Percentiles rank a stretch among this genome's conserved stretches.
These are phyloP conservation scores for Dicycla oo DNA, from an alignment of 2,888 invertebrate species.

Conservation along the genomic window DNA sequence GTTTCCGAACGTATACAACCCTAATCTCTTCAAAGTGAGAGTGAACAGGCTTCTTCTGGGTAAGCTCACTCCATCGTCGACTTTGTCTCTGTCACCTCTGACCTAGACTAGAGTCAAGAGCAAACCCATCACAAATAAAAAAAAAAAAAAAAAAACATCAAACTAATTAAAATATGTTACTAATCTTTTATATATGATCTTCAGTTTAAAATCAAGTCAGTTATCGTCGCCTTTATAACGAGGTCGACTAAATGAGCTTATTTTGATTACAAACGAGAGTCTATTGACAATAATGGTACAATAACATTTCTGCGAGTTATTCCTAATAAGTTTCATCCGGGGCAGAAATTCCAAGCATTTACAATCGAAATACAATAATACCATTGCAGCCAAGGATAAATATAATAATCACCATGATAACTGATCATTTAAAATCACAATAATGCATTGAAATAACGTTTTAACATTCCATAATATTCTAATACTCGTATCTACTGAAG, in stretches of 20 bases:
- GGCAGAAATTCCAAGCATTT: conserved; percentile 16
- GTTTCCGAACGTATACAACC: too few relatives aligned
- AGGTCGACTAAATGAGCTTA: background rate
- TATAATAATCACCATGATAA: conserved; percentile 14
- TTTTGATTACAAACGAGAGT: background rate
- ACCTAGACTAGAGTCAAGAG: too few relatives aligned
- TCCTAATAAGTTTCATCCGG: background rate
- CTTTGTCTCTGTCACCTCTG: too few relatives aligned
- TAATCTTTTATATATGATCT: too few relatives aligned
- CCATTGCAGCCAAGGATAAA: conserved; percentile 6
- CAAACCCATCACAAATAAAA: too few relatives aligned
- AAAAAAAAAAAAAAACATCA: too few relatives aligned
- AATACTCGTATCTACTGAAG: background rate
- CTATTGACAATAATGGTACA: background rate
- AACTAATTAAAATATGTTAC: too few relatives aligned
- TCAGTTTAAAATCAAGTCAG: too few relatives aligned
- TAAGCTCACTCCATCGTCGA: too few relatives aligned
- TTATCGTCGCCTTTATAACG: too few relatives aligned
- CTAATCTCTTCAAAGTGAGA: too few relatives aligned
- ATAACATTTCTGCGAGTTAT: background rate
- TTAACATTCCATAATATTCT: conserved; percentile 21
- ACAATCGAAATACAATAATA: conserved; percentile 16
- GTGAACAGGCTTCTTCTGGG: too few relatives aligned
- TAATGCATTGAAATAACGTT: conserved; percentile 31
- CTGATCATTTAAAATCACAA: conserved; percentile 31